Percentiles rank a stretch among this genome's conserved stretches.
Evolutionary conservation across 2,797 vertebrate species (phyloP).

Genomic region (Sebastolobus alascanus): DNA sequence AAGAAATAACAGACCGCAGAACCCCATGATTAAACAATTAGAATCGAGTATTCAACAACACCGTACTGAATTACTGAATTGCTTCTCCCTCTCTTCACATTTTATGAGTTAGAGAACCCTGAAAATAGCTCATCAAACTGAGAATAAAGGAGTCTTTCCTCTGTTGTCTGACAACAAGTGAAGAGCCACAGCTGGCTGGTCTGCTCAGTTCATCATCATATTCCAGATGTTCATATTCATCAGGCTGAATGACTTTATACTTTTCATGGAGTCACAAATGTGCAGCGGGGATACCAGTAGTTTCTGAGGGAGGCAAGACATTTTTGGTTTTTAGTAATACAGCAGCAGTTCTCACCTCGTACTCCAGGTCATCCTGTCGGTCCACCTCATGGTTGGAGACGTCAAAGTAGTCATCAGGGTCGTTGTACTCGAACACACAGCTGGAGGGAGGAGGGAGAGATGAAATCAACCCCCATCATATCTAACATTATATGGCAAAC

Average conservation of each 20-base stretch:
- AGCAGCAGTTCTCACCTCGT: conserved; percentile 57
- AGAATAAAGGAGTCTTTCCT: not conserved
- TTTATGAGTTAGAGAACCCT: too few species aligned
- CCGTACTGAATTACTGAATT: not conserved
- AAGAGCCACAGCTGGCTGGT: not conserved
- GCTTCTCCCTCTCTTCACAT: not conserved
- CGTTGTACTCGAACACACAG: conserved; percentile 85
- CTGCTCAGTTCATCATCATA: not conserved
- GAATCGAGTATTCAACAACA: too few species aligned
- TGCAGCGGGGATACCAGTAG: not conserved
- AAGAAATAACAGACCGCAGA: too few species aligned
- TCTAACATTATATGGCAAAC: not conserved
- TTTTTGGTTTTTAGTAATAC: accelerated
- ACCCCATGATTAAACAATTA: too few species aligned
- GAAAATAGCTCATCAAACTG: not conserved
- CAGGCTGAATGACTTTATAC: not conserved
- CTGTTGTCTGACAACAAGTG: not conserved
- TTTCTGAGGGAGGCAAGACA: not conserved
- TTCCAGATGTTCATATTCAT: conserved; percentile 2
- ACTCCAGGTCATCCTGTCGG: conserved; percentile 87
- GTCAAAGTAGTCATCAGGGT: conserved; percentile 87
- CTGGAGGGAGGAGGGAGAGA: conserved; percentile 57
- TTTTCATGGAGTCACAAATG: not conserved
- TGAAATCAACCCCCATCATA: not conserved
- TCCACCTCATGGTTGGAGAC: conserved; percentile 87